These are phyloP conservation scores for Calephelis perditalis DNA, from an alignment of 2,888 invertebrate genomes.

Conservation along the genomic window DNA sequence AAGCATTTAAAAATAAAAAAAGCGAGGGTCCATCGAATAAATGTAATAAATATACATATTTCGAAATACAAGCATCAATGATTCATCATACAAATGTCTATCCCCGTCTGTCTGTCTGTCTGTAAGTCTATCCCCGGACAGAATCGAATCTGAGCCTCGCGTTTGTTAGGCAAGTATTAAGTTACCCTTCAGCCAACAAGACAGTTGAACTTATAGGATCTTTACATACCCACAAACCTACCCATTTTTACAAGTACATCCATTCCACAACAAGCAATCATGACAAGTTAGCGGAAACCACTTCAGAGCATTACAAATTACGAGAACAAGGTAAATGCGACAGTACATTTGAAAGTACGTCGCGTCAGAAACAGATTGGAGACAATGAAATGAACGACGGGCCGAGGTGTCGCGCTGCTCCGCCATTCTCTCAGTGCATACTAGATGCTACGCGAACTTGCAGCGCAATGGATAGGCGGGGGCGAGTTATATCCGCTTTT, in stretches of 20 bases:
- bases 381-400: slow-evolving; percentile 70
- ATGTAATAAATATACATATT: no score
- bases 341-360: slow-evolving; percentile 36
- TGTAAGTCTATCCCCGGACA: no score
- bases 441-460: slow-evolving; percentile 58
- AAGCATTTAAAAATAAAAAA: no score
- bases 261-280: background rate
- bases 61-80: no score
- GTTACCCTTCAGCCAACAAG: no score
- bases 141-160: no score
- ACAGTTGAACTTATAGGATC: no score
- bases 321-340: slow-evolving; percentile 34
- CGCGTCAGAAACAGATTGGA: slow-evolving; percentile 43
- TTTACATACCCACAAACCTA: no score
- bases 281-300: slow-evolving; percentile 6
- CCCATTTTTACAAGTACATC: background rate
- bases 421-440: slow-evolving; percentile 73
- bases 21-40: no score
- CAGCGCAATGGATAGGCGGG: slow-evolving; percentile 20
- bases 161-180: no score
- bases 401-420: slow-evolving; percentile 67
- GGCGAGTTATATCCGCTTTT: background rate
- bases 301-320: slow-evolving; percentile 20
- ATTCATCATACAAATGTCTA: no score
- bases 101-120: no score